A percentile compares a stretch with the other conserved stretches of the same genome.
These are phyloP conservation scores for Chelonus insularis DNA, from an alignment of 1,140 invertebrate genomes.

Conservation along the genomic window DNA sequence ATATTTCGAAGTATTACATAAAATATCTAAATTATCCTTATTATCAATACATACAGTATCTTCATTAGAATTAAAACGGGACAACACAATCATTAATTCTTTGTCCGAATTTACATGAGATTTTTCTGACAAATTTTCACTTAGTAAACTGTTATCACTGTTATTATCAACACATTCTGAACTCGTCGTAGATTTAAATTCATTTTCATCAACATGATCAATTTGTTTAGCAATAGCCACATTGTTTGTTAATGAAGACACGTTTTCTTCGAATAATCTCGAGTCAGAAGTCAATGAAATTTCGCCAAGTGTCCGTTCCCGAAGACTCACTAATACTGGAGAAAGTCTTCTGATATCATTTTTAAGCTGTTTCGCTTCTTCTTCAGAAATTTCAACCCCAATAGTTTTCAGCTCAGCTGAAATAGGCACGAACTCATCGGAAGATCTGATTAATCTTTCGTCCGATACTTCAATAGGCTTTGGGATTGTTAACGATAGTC, in stretches of 20 bases:
- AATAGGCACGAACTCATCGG: constrained; percentile 47
- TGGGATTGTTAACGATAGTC: not conserved
- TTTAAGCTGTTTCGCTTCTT: constrained; percentile 47
- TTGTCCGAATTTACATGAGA: constrained; percentile 3
- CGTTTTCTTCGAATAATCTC: constrained; percentile 28
- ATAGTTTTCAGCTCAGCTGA: constrained; percentile 47
- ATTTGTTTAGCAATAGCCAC: not conserved
- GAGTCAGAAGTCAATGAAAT: constrained; percentile 50
- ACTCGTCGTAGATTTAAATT: not conserved
- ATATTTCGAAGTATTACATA: constrained; percentile 23
- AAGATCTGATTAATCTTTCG: not conserved
- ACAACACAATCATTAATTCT: constrained; percentile 32
- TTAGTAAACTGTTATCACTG: not conserved
- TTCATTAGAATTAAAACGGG: constrained; percentile 28
- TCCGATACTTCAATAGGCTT: not conserved
- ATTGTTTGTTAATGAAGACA: constrained; percentile 18
- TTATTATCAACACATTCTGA: not conserved
- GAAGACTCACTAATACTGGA: constrained; percentile 51
- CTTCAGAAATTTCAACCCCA: constrained; percentile 52
- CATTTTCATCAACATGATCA: not conserved
- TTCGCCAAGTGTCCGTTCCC: constrained; percentile 53
- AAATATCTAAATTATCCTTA: not conserved
- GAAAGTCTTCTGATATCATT: constrained; percentile 53
- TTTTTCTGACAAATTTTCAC: not conserved
- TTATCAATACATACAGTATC: constrained; percentile 1